A percentile compares a stretch with the other conserved stretches of the same genome.
Evolutionary conservation across 2,888 invertebrate genomes (phyloP).

Genomic region (Ferrisia virgata): DNA sequence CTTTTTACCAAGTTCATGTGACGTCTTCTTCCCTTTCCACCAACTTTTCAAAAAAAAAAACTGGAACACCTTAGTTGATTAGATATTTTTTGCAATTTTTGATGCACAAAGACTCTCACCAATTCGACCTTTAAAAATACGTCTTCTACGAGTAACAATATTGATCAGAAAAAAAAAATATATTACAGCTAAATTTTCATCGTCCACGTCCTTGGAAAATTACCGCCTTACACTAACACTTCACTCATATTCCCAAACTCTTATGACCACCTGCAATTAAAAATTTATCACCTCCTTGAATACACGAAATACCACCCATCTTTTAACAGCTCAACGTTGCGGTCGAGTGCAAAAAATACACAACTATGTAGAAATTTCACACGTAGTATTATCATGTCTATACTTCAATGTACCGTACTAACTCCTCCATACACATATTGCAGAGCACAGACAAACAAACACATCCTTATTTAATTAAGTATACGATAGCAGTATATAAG

Average conservation of each 20-base stretch:
- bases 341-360: not conserved
- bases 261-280: not conserved
- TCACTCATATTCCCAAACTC: no score
- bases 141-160: no score
- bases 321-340: not conserved
- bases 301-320: not conserved
- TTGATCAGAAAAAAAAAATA: no score
- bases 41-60: no score
- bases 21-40: no score
- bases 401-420: not conserved
- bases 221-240: not conserved
- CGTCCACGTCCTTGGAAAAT: not conserved
- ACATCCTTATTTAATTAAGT: not conserved
- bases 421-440: not conserved
- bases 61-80: no score
- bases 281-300: not conserved
- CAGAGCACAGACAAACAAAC: not conserved
- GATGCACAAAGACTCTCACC: no score
- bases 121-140: no score
- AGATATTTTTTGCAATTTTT: no score
- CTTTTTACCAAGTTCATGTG: no score
- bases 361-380: not conserved
- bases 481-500: not conserved
- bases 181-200: not conserved
- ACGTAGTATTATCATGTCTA: not conserved